Evolutionary conservation across 2,113 vertebrate species (phyloP).

Genomic region (Gasterosteus nipponicus): DNA sequence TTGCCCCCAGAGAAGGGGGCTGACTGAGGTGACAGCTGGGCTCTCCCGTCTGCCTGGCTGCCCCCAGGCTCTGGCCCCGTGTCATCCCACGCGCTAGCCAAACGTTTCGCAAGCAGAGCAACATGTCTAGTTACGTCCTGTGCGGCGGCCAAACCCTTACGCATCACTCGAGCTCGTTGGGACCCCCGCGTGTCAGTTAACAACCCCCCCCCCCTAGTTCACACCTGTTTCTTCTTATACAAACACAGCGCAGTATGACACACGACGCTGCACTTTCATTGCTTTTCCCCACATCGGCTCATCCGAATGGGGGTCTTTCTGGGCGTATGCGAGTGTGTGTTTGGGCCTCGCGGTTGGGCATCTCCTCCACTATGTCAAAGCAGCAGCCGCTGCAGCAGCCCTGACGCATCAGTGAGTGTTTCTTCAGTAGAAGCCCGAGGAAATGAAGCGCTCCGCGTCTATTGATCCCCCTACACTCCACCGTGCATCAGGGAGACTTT

Average conservation of each 20-base stretch:
- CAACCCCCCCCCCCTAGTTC: conserved; percentile 55
- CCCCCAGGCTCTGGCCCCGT: conserved; percentile 78
- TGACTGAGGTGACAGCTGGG: conserved; percentile 82
- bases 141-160: conserved; percentile 70
- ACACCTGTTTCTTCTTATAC: conserved; percentile 68
- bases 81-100: conserved; percentile 73
- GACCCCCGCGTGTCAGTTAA: conserved; percentile 71
- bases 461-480: conserved; percentile 81
- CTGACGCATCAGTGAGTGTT: conserved; percentile 77
- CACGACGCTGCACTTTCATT: conserved; percentile 49
- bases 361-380: conserved; percentile 65
- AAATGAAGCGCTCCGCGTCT: conserved; percentile 77
- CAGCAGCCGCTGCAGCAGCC: conserved; percentile 71
- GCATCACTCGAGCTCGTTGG: conserved; percentile 72
- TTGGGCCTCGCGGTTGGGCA: conserved; percentile 62
- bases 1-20: conserved; percentile 78
- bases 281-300: conserved; percentile 31
- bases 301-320: background rate
- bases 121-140: conserved; percentile 73
- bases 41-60: conserved; percentile 72
- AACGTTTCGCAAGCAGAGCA: conserved; percentile 66
- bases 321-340: conserved; percentile 8
- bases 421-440: conserved; percentile 77
- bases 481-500: conserved; percentile 79
- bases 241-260: conserved; percentile 55